These are phyloP conservation scores for Caenorhabditis tropicalis DNA, from an alignment of 1,140 invertebrate species.

Conservation along the genomic window DNA sequence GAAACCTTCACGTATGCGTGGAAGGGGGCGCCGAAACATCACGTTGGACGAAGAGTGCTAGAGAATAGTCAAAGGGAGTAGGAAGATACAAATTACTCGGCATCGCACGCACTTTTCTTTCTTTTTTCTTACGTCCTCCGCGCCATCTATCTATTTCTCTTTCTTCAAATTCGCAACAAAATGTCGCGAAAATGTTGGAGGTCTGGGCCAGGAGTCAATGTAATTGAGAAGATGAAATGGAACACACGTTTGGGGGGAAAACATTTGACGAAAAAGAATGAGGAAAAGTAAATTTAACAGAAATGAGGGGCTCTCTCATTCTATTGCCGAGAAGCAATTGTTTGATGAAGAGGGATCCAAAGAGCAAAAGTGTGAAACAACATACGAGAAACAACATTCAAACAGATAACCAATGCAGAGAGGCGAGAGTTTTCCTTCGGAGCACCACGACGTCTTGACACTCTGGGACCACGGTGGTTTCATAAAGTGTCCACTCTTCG, in stretches of 20 bases:
- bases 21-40: conserved; percentile 24
- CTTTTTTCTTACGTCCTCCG: neutral
- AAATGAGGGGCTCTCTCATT: no score
- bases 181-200: conserved; percentile 28
- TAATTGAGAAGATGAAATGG: conserved; percentile 13
- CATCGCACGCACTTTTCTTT: conserved; percentile 18
- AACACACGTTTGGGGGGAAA: neutral
- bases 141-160: neutral
- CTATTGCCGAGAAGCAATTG: neutral
- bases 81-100: conserved; percentile 41
- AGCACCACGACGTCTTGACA: neutral
- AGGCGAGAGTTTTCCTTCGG: neutral
- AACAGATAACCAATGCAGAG: neutral
- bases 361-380: conserved; percentile 36
- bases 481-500: conserved; percentile 18
- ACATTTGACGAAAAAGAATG: neutral
- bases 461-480: neutral
- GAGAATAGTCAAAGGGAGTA: conserved; percentile 3
- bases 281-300: neutral
- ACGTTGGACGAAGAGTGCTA: conserved; percentile 14
- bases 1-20: conserved; percentile 12
- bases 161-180: neutral
- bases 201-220: conserved; percentile 10
- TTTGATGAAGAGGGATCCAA: neutral
- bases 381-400: neutral